Conservation (phyloP, 2,797 vertebrate species). For the Centropyge bicolor region DNA sequence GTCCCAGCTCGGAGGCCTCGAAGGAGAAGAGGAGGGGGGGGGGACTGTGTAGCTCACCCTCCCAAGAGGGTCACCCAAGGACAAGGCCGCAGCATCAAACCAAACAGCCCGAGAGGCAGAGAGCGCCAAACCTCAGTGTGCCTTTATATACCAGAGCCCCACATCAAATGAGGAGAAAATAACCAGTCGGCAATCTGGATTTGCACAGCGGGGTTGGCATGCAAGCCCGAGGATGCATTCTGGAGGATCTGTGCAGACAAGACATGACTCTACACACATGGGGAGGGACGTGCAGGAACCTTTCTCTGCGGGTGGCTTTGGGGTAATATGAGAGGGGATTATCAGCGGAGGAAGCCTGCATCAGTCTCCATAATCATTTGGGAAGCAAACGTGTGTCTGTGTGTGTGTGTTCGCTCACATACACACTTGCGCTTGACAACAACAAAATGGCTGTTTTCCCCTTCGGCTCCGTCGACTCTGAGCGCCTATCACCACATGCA, state of each 20-base stretch:
- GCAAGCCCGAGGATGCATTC: constrained; percentile 35
- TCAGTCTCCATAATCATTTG: constrained; percentile 47
- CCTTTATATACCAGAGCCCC: constrained; percentile 69
- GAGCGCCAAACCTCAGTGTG: constrained; percentile 72
- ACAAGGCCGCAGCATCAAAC: constrained; percentile 68
- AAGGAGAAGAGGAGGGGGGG: constrained; percentile 14
- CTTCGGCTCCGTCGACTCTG: constrained; percentile 18
- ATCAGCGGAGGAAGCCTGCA: constrained; percentile 47
- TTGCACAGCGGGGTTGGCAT: constrained; percentile 51
- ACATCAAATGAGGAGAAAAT: constrained; percentile 71
- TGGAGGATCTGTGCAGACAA: constrained; percentile 20
- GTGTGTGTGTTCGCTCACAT: neutral
- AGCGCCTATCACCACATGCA: neutral
- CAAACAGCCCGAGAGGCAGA: constrained; percentile 45
- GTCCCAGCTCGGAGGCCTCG: constrained; percentile 33
- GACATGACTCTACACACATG: constrained; percentile 18
- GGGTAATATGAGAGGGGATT: constrained; percentile 58
- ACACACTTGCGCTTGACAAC: constrained; percentile 12
- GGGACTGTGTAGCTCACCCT: constrained; percentile 57
- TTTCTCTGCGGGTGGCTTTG: constrained; percentile 26
- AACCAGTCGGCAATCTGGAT: constrained; percentile 65
- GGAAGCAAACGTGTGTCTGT: constrained; percentile 14
- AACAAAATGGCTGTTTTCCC: constrained; percentile 43
- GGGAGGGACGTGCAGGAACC: constrained; percentile 14
- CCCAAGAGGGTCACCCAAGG: constrained; percentile 71